These are phyloP conservation scores for Sycophila texana DNA, from an alignment of 2,888 invertebrate genomes.

Conservation along the genomic window DNA sequence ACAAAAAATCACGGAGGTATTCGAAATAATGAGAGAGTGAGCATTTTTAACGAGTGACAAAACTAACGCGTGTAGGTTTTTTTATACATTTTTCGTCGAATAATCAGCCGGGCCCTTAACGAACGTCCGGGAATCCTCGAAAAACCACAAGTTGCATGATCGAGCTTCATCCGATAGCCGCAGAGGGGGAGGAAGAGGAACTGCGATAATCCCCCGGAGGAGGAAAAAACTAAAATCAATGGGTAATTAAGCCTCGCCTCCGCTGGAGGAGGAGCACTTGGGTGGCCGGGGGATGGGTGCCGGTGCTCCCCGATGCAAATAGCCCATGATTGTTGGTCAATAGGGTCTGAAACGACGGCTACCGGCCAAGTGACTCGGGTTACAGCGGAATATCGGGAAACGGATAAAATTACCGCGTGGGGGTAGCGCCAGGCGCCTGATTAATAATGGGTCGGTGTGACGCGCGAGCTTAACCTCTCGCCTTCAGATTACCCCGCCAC, in stretches of 20 bases:
- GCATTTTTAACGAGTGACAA: too few species aligned
- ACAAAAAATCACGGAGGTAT: too few species aligned
- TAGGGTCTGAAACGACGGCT: slow-evolving; percentile 30
- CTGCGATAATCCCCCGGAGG: too few species aligned
- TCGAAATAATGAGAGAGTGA: too few species aligned
- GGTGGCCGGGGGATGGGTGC: not conserved
- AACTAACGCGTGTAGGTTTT: too few species aligned
- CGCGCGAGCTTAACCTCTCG: slow-evolving; percentile 45
- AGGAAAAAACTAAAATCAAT: too few species aligned
- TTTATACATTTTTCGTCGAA: too few species aligned
- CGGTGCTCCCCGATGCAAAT: slow-evolving; percentile 38
- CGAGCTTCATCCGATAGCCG: too few species aligned
- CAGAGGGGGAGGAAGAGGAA: too few species aligned
- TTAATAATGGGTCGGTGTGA: slow-evolving; percentile 50
- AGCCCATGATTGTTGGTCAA: slow-evolving; percentile 47
- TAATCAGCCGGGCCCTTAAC: too few species aligned
- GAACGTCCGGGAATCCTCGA: too few species aligned
- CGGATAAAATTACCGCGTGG: slow-evolving; percentile 51
- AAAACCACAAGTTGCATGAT: too few species aligned
- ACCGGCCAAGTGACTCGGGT: slow-evolving; percentile 41
- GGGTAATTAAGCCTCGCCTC: not conserved
- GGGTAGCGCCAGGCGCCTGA: slow-evolving; percentile 29
- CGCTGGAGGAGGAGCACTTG: not conserved
- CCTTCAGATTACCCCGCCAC: slow-evolving; percentile 10
- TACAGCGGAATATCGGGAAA: slow-evolving; percentile 53